A percentile compares a stretch with the other conserved stretches of the same genome.
Evolutionary conservation across 2,113 vertebrate species (phyloP).

Genomic region (Notothenia coriiceps): DNA sequence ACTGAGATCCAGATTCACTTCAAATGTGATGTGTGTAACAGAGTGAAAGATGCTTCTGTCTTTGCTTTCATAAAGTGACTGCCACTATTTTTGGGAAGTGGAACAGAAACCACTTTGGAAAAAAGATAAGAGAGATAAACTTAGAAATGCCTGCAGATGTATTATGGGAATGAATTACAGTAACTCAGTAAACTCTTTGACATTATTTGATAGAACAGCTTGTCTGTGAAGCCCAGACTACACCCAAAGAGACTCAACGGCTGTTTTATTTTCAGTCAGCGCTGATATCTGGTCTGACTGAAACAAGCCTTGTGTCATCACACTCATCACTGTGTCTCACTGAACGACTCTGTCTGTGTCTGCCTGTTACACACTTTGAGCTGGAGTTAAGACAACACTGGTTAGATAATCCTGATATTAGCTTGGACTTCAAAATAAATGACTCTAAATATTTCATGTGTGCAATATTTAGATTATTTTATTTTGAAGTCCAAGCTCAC

Average conservation of each 20-base stretch:
- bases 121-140: neutral
- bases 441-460: no score
- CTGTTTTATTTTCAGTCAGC: neutral
- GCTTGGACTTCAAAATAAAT: no score
- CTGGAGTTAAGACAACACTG: neutral
- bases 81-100: slow-evolving; percentile 7
- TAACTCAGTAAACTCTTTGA: slow-evolving; percentile 8
- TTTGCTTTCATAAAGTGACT: slow-evolving; percentile 6
- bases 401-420: no score
- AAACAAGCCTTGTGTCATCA: slow-evolving; percentile 14
- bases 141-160: slow-evolving; percentile 2
- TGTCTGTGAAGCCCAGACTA: neutral
- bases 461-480: no score
- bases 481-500: no score
- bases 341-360: neutral
- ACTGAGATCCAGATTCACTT: neutral
- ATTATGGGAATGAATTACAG: neutral
- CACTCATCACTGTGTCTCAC: neutral
- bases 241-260: neutral
- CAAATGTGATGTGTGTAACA: slow-evolving; percentile 5
- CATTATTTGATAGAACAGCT: slow-evolving; percentile 18
- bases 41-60: slow-evolving; percentile 1
- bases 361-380: neutral
- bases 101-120: neutral
- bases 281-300: neutral